Percentiles rank a stretch among this genome's conserved stretches.
Evolutionary conservation across 2,888 invertebrate genomes (phyloP).

Genomic region (Diarsia mendica): DNA sequence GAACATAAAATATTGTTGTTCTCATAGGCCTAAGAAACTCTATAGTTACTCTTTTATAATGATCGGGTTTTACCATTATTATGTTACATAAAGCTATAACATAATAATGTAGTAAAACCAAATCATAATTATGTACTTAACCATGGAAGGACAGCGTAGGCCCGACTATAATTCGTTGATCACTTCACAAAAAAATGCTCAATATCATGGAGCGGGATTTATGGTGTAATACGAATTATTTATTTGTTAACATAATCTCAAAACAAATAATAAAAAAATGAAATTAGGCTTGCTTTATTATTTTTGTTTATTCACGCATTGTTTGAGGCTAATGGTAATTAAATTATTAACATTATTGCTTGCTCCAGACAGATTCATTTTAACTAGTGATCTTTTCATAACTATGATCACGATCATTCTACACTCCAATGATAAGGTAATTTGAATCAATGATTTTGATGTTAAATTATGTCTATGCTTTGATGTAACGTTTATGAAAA

Average conservation of each 20-base stretch:
- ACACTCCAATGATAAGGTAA: not conserved
- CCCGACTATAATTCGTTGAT: too few species aligned
- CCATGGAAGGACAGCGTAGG: too few species aligned
- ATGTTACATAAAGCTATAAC: too few species aligned
- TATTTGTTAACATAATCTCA: not conserved
- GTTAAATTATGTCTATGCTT: not conserved
- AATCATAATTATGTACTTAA: too few species aligned
- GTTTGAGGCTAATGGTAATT: not conserved
- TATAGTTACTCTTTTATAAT: too few species aligned
- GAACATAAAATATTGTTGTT: too few species aligned
- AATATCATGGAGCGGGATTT: not conserved
- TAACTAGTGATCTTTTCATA: constrained; percentile 2
- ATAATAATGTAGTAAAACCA: too few species aligned
- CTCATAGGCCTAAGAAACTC: too few species aligned
- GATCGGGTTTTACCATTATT: too few species aligned
- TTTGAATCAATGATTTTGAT: not conserved
- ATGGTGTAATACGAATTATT: not conserved
- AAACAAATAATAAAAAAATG: too few species aligned
- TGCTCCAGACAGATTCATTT: too few species aligned
- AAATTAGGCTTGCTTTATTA: not conserved
- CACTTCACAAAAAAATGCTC: not conserved
- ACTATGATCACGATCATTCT: not conserved
- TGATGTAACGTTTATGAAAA: not conserved
- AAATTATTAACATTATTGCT: not conserved
- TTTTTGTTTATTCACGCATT: not conserved